Conservation (phyloP, 2,797 vertebrate species). For the Pseudochirops cupreus region DNA sequence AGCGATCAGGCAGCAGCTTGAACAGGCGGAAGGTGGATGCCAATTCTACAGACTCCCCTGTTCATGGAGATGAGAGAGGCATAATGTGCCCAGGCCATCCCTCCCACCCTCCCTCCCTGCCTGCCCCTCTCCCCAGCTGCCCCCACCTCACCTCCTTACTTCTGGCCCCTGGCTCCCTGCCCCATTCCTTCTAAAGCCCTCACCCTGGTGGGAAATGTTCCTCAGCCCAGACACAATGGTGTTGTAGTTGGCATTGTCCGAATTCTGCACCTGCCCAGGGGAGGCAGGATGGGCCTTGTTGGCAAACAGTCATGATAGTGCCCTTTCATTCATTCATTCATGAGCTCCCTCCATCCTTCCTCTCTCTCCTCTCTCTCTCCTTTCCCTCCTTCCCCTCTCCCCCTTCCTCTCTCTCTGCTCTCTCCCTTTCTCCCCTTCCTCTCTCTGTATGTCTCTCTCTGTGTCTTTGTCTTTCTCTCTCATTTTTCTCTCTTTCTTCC, state of each 20-base stretch:
- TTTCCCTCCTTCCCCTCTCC: too few species aligned
- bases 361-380: background rate
- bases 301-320: background rate
- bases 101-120: background rate
- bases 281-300: background rate
- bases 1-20: slow-evolving; percentile 84
- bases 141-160: background rate
- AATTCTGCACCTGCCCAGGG: slow-evolving; percentile 86
- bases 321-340: background rate
- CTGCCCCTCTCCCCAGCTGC: background rate
- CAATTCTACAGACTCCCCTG: slow-evolving; percentile 76
- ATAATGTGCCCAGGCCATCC: background rate
- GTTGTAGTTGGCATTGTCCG: slow-evolving; percentile 90
- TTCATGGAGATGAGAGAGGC: accelerated
- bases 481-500: background rate
- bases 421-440: background rate
- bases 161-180: accelerated
- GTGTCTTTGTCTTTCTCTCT: too few species aligned
- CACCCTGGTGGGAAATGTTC: slow-evolving; percentile 82
- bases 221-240: slow-evolving; percentile 87
- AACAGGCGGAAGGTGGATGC: slow-evolving; percentile 88
- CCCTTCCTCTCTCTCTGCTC: too few species aligned
- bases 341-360: background rate
- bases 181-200: slow-evolving; percentile 37
- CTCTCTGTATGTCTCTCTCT: background rate